Base-by-base conservation (phyloP, 1,140 invertebrate species). In the Acyrthosiphon pisum region DNA sequence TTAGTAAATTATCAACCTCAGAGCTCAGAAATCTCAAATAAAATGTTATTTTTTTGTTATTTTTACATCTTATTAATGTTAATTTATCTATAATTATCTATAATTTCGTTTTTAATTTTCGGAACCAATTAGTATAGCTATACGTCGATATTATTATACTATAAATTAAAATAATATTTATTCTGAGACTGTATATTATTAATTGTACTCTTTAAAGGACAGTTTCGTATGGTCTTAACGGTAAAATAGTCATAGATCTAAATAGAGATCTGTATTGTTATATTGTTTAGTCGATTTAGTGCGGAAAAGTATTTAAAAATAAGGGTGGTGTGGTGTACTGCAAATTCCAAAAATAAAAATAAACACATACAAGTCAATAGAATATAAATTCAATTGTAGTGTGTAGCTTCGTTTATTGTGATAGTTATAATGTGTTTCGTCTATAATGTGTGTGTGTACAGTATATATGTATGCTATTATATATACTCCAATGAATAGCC, bases 371-470 rank as follows among this genome's bases (percentile, higher is more conserved):
- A 30, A 87, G 84, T 87, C 41, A 46, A 76, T 76, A 76, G 60
- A 46, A 46, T 46, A 86, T 41, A 22, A 88, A 89, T 89, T 53
- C 48, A 53, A 53, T 89, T 89, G 87, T 53, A 89, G n/a, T 37
- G 7, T 23, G 35, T 30, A 37, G 37, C 46, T 37, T 35, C 35
- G 48, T 89, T 89, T 53, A 53, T 50, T 50, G 86, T 88, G 46
- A 50, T n/a, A 50, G 48, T 50, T 50, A 88, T 88, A 88, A 88
- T 88, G 35, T 53, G 48, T 53, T 89, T 50, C 46, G 7, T 88
- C 30, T 50, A 53, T 18, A 14, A 7, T 46, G 44, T 46, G 44
- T 46, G 44, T 46, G 44, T 9, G 44, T 26, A 8, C 4, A 41
- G 2, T 41, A 4, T 41, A 41, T 41, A 41, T 3, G 3, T 46